Base-by-base conservation (phyloP, 2,797 vertebrate genomes). In the Avahi laniger region DNA sequence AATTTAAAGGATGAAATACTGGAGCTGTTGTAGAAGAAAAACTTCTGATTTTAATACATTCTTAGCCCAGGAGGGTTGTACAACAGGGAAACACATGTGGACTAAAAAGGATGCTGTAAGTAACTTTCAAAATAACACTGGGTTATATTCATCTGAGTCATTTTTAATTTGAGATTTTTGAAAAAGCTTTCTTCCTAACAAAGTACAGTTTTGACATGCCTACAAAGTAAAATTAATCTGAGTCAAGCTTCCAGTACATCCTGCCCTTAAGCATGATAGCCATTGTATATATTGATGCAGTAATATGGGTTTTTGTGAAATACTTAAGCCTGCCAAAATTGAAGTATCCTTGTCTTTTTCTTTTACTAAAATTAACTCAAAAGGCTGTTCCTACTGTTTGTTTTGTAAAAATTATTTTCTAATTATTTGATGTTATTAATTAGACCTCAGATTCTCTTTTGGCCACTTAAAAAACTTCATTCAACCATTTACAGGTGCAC, bases 11-110 rank as follows among this genome's bases (percentile, higher is more conserved):
- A 99, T 99, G 99, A 99, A 99, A 98, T 99, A 99, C 97, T 99
- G 99, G 99, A 99, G 99, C 98, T 99, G 99, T 98, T 99, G 99
- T 98, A 99, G 99, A 98, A 99, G 99, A 98, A 99, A 99, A 99
- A 99, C 99, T 4, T 99, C 99, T 0, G 99, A 99, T 98, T 99
- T 99, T 98, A 99, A 99, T 98, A 99, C 99, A 2, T 99, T 99
- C 98, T 99, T 99, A 97, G 99, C 99, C 97, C 99, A 99, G 97
- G 99, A 99, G 96, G 99, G 99, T 95, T 99, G 99, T 95, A 98
- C 99, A 84, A 99, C 98, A 85, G 99, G 99, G 94, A 97, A 98
- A 10, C 99, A 99, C 10, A 7, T 99, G 50, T 99, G 99, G 99
- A 99, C 98, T 98, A 99, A 99, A 98, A 99, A 99, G 67, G 99